Conservation (phyloP, 1,140 invertebrate genomes). For the Helicoverpa zea region DNA sequence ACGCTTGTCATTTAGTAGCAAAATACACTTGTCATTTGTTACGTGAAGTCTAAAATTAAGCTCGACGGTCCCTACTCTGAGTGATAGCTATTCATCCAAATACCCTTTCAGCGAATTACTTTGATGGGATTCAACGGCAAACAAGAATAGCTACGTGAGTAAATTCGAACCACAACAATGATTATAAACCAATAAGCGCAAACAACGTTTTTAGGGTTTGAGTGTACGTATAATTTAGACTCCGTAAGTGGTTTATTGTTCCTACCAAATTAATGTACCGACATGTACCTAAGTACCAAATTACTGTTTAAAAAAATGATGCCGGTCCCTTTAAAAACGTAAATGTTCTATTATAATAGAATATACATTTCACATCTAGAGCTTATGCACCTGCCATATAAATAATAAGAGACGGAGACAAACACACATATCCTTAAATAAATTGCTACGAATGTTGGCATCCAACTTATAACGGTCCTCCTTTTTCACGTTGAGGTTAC, state of each 20-base stretch:
- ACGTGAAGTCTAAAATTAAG: constrained; percentile 37
- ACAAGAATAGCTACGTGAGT: constrained; percentile 16
- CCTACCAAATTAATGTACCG: no score
- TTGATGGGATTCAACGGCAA: constrained; percentile 27
- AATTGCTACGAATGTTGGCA: constrained; percentile 14
- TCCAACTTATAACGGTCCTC: constrained; percentile 12
- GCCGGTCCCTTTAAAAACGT: no score
- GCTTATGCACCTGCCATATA: background rate
- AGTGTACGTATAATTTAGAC: no score
- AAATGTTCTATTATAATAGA: no score
- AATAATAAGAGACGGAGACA: constrained; percentile 1
- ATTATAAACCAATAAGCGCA: background rate
- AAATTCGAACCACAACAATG: background rate
- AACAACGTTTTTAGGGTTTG: background rate
- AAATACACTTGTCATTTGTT: constrained; percentile 40
- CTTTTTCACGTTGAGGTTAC: constrained; percentile 30
- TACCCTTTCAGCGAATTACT: constrained; percentile 48
- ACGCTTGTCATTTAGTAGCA: constrained; percentile 19
- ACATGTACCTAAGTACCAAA: no score
- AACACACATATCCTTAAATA: background rate
- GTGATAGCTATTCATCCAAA: constrained; percentile 39
- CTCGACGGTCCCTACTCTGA: constrained; percentile 29
- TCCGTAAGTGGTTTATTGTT: no score
- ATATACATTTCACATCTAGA: no score
- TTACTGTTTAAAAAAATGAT: no score